phyloP scores from a whole-genome alignment of 2,888 invertebrate genomes.

The Drosophila lutescens region DNA sequence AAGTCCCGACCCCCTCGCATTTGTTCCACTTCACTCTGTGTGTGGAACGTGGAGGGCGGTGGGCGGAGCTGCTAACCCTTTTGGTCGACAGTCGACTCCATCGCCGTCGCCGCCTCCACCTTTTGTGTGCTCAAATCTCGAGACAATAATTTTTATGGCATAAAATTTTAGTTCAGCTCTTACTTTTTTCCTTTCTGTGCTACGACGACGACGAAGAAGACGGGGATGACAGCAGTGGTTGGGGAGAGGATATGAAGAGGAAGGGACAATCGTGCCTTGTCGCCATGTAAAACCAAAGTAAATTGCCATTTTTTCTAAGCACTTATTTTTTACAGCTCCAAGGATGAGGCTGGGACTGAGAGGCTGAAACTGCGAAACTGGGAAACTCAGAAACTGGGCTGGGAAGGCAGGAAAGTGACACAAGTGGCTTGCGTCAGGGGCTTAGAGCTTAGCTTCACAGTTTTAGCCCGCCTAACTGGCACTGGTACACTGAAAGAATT shows the following conservation, averaged over 20 bases:
- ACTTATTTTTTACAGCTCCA: conserved; percentile 69
- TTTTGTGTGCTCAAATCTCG: conserved; percentile 63
- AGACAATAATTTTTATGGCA: conserved; percentile 77
- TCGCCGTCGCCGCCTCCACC: conserved; percentile 1
- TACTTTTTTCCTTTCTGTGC: conserved; percentile 37
- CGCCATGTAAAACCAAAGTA: conserved; percentile 71
- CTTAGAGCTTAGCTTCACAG: conserved; percentile 15
- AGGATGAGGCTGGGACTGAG: conserved; percentile 4
- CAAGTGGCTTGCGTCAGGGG: conserved; percentile 29
- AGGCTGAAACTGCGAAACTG: not conserved
- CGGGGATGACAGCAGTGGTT: not conserved
- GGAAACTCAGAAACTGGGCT: not conserved
- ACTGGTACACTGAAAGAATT: conserved; percentile 4
- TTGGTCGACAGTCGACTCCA: conserved; percentile 6
- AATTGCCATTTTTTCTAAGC: conserved; percentile 77
- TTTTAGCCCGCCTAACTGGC: conserved; percentile 5
- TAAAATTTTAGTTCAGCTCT: conserved; percentile 70
- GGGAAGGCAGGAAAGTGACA: conserved; percentile 26
- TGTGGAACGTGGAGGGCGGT: conserved; percentile 4
- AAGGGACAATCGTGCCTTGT: conserved; percentile 37
- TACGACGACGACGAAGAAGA: too few species aligned
- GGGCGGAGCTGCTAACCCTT: conserved; percentile 33
- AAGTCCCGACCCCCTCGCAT: conserved; percentile 6
- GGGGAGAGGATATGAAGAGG: not conserved
- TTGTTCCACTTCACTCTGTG: not conserved